Evolutionary conservation across 2,888 invertebrate genomes (phyloP).

Genomic region (Onthophagus sagittarius): DNA sequence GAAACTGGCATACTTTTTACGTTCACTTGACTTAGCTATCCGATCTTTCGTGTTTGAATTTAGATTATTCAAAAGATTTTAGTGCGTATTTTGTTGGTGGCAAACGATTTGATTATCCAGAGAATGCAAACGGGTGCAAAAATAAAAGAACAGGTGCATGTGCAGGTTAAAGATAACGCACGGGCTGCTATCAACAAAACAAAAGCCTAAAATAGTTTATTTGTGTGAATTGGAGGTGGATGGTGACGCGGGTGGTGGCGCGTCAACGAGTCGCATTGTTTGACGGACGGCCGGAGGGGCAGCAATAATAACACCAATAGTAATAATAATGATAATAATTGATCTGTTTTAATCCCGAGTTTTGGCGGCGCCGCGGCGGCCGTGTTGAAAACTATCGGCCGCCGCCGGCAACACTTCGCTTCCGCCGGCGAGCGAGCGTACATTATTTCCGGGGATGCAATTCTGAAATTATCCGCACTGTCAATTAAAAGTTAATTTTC

Average conservation of each 20-base stretch:
- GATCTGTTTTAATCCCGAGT: conserved; percentile 39
- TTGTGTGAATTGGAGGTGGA: conserved; percentile 21
- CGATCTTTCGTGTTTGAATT: background rate
- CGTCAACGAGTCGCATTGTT: conserved; percentile 1
- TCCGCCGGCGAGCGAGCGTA: conserved; percentile 23
- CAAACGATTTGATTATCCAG: background rate
- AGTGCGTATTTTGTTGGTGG: background rate
- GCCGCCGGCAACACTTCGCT: conserved; percentile 32
- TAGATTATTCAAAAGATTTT: background rate
- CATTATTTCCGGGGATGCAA: conserved; percentile 33
- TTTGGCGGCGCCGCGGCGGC: conserved; percentile 30
- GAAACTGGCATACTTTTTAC: background rate
- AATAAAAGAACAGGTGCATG: conserved; percentile 5
- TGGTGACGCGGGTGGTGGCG: background rate
- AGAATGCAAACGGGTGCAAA: background rate
- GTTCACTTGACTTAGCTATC: background rate
- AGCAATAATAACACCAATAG: conserved; percentile 7
- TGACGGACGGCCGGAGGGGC: conserved; percentile 4
- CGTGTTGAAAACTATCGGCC: conserved; percentile 26
- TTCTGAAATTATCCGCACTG: conserved; percentile 35
- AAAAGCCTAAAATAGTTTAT: conserved; percentile 14
- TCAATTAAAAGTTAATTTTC: conserved; percentile 45
- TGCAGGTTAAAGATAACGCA: conserved; percentile 3
- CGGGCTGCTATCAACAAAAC: conserved; percentile 14
- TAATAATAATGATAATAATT: conserved; percentile 37